Conservation (phyloP, 2,113 vertebrate genomes). For the Terrapene triunguis region DNA sequence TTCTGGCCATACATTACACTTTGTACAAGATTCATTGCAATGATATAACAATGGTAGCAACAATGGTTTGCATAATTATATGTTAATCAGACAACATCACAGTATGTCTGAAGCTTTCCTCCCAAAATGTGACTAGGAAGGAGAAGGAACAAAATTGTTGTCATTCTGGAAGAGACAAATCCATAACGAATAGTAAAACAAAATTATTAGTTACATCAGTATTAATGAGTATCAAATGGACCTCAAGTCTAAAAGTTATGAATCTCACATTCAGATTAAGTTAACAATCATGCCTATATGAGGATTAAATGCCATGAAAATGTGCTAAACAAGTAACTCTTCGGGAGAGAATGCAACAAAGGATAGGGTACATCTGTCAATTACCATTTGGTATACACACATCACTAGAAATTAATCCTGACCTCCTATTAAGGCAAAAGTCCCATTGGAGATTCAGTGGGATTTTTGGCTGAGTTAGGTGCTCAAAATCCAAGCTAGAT, state of each 20-base stretch:
- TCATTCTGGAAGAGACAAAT: neutral
- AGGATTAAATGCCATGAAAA: neutral
- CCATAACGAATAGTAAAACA: neutral
- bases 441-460: neutral
- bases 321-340: neutral
- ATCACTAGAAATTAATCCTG: neutral
- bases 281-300: neutral
- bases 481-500: fast-evolving
- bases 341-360: neutral
- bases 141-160: neutral
- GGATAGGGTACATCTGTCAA: neutral
- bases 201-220: neutral
- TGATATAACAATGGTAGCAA: too few relatives aligned
- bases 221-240: neutral
- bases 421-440: fast-evolving
- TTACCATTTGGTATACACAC: neutral
- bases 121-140: neutral
- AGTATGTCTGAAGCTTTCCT: neutral
- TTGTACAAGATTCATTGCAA: too few relatives aligned
- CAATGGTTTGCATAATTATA: too few relatives aligned
- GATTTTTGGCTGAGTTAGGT: neutral
- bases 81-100: too few relatives aligned
- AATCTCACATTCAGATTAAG: neutral
- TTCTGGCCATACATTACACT: too few relatives aligned
- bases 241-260: neutral